These are phyloP conservation scores for Thyatira batis DNA, from an alignment of 2,888 invertebrate genomes.

Conservation along the genomic window DNA sequence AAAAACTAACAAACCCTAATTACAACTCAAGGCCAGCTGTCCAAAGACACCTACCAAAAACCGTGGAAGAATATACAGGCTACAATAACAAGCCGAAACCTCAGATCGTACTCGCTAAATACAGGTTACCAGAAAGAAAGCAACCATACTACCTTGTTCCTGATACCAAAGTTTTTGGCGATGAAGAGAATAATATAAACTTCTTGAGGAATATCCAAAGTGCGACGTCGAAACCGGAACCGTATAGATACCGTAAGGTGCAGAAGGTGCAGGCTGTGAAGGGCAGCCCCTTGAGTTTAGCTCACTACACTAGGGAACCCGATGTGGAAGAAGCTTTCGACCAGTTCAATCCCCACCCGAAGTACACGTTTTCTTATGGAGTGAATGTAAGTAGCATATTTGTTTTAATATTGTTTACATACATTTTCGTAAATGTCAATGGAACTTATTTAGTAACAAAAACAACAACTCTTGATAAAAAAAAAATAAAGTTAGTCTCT, in stretches of 20 bases:
- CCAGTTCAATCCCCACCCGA: slow-evolving; percentile 47
- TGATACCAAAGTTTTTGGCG: background rate
- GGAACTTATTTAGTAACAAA: background rate
- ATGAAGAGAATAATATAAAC: slow-evolving; percentile 5
- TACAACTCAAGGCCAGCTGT: slow-evolving; percentile 2
- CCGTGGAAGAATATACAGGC: slow-evolving; percentile 44
- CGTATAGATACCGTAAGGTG: slow-evolving; percentile 38
- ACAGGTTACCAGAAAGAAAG: slow-evolving; percentile 7
- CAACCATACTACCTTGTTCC: slow-evolving; percentile 8
- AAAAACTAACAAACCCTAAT: slow-evolving; percentile 30
- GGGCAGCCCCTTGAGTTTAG: slow-evolving; percentile 39
- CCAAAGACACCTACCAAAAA: slow-evolving; percentile 35
- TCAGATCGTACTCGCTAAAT: background rate
- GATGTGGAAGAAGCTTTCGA: slow-evolving; percentile 19
- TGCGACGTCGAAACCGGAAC: slow-evolving; percentile 15
- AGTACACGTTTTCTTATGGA: slow-evolving; percentile 61
- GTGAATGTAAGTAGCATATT: slow-evolving; percentile 60
- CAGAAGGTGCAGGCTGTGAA: slow-evolving; percentile 41
- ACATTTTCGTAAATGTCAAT: no score
- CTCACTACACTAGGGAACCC: slow-evolving; percentile 39
- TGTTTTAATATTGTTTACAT: no score
- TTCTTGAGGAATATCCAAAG: background rate
- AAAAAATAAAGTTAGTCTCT: no score
- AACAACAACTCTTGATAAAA: background rate
- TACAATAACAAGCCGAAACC: slow-evolving; percentile 17